Conservation (phyloP, 1,140 invertebrate species). For the Ceratina australensis region DNA sequence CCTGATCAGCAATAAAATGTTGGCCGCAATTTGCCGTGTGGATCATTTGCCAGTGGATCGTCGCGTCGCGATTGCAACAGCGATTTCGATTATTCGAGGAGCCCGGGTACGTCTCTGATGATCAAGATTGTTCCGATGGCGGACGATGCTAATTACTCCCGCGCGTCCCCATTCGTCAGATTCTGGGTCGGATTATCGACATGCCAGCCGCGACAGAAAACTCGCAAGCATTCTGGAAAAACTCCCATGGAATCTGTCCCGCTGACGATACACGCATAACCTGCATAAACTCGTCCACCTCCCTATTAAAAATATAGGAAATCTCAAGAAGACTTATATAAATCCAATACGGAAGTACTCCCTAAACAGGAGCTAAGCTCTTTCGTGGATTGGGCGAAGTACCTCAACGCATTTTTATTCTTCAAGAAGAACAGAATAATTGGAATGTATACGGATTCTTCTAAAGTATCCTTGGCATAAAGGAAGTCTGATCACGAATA, state of each 20-base stretch:
- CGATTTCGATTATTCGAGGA: slow-evolving; percentile 36
- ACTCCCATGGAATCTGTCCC: too few species aligned
- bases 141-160: slow-evolving; percentile 35
- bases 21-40: not conserved
- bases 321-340: too few species aligned
- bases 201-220: not conserved
- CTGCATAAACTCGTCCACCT: too few species aligned
- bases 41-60: not conserved
- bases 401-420: not conserved
- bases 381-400: not conserved
- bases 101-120: not conserved
- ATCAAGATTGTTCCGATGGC: slow-evolving; percentile 16
- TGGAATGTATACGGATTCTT: not conserved
- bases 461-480: not conserved
- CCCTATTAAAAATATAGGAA: too few species aligned
- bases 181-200: slow-evolving; percentile 8
- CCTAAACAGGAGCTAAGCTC: not conserved
- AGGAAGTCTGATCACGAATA: not conserved
- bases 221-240: not conserved
- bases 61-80: slow-evolving; percentile 9
- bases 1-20: slow-evolving; percentile 14
- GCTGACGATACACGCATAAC: too few species aligned
- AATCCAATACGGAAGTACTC: too few species aligned
- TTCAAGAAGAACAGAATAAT: too few species aligned
- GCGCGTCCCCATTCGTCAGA: slow-evolving; percentile 2